Conservation (phyloP, 2,888 invertebrate genomes). For the Rhamphomyia laevipes region DNA sequence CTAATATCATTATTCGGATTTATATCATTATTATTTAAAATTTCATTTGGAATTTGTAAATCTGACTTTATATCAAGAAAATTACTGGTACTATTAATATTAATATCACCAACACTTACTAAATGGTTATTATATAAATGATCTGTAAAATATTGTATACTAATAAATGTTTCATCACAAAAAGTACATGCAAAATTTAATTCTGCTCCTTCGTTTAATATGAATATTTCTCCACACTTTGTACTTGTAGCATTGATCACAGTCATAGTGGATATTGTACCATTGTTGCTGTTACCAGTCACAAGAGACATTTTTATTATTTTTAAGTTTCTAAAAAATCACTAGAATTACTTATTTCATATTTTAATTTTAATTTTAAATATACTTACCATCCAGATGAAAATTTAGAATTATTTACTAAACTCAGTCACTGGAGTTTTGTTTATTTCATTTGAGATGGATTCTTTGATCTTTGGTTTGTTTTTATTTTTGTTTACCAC, state of each 20-base stretch:
- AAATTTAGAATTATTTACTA: too few relatives aligned
- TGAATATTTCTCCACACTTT: conserved; percentile 1
- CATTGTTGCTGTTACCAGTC: too few relatives aligned
- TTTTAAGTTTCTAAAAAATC: too few relatives aligned
- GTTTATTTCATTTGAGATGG: too few relatives aligned
- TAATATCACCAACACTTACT: neutral
- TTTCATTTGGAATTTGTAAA: neutral
- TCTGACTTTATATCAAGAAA: neutral
- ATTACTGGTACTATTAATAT: neutral
- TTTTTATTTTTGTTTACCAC: too few relatives aligned
- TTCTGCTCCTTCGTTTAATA: neutral
- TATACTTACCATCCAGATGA: too few relatives aligned
- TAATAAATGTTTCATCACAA: neutral
- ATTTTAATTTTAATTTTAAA: too few relatives aligned
- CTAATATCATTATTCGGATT: neutral
- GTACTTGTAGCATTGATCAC: neutral
- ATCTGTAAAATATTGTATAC: neutral
- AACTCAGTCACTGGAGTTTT: too few relatives aligned
- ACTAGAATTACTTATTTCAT: too few relatives aligned
- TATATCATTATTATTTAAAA: neutral
- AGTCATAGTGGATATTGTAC: too few relatives aligned
- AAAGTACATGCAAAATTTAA: neutral
- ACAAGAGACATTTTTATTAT: too few relatives aligned
- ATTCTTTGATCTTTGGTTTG: too few relatives aligned
- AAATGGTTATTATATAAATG: neutral